Evolutionary conservation across 2,888 invertebrate species (phyloP).

Genomic region (Hirtodrosophila histrioides): DNA sequence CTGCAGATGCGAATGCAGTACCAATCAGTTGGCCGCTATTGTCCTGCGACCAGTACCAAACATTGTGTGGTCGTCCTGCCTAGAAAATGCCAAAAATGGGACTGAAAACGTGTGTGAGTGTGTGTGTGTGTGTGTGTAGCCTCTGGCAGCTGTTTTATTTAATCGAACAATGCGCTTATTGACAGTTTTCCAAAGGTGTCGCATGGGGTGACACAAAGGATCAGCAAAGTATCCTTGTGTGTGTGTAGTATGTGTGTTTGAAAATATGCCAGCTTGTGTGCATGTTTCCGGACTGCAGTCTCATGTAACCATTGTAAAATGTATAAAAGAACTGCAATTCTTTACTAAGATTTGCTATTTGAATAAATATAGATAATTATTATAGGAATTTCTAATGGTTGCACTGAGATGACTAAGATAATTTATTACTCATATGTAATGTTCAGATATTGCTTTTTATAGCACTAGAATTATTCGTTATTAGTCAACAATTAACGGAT

Average conservation of each 20-base stretch:
- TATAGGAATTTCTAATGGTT: too few species aligned
- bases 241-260: not conserved
- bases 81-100: conserved; percentile 38
- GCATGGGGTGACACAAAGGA: conserved; percentile 44
- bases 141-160: conserved; percentile 65
- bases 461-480: too few species aligned
- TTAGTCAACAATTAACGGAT: too few species aligned
- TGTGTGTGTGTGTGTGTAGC: conserved; percentile 18
- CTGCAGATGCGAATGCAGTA: conserved; percentile 67
- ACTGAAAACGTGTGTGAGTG: conserved; percentile 17
- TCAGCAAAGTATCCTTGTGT: conserved; percentile 31
- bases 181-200: conserved; percentile 75
- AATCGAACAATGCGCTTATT: conserved; percentile 73
- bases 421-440: too few species aligned
- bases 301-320: conserved; percentile 14
- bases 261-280: conserved; percentile 35
- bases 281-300: conserved; percentile 50
- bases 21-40: conserved; percentile 62
- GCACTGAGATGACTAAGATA: too few species aligned
- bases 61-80: conserved; percentile 54
- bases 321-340: not conserved
- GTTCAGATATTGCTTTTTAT: too few species aligned
- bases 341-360: not conserved
- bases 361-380: too few species aligned
- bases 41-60: conserved; percentile 25